A percentile compares a stretch with the other conserved stretches of the same genome.
Evolutionary conservation across 2,888 invertebrate genomes (phyloP).

Genomic region (Mayetiola destructor): DNA sequence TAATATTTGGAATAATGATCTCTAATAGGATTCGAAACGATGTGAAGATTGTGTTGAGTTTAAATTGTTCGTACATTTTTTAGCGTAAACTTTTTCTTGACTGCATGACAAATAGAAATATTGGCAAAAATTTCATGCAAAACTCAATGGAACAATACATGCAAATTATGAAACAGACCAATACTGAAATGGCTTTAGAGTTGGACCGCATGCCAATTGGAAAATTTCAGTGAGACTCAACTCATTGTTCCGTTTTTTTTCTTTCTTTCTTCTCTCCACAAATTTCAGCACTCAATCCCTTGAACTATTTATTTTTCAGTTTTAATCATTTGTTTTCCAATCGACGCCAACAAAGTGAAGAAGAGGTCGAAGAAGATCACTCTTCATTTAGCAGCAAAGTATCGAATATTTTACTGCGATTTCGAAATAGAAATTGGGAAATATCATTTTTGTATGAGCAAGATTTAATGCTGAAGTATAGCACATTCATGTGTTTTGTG

Average conservation of each 20-base stretch:
- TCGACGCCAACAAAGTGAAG: background rate
- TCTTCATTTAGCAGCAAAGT: constrained; percentile 33
- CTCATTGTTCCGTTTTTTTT: background rate
- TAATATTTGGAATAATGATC: background rate
- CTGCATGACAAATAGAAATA: background rate
- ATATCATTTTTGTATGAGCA: constrained; percentile 55
- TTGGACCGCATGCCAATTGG: constrained; percentile 74
- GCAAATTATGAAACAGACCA: constrained; percentile 33
- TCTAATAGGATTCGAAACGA: constrained; percentile 15
- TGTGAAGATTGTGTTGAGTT: background rate
- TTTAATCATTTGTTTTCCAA: constrained; percentile 10
- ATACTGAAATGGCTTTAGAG: constrained; percentile 64
- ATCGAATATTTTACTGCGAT: constrained; percentile 45
- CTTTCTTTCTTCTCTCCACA: background rate
- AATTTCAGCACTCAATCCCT: background rate
- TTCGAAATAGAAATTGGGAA: constrained; percentile 50
- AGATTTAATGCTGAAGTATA: constrained; percentile 78
- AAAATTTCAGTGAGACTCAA: constrained; percentile 48
- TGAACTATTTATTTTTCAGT: background rate
- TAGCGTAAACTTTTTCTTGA: background rate
- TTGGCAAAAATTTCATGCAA: constrained; percentile 30
- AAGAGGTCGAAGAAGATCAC: constrained; percentile 20
- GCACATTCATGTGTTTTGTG: constrained; percentile 45
- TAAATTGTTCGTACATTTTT: no score
- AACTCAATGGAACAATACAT: constrained; percentile 34